These are phyloP conservation scores for Magallana nippona DNA, from an alignment of 2,888 invertebrate genomes.

Conservation along the genomic window DNA sequence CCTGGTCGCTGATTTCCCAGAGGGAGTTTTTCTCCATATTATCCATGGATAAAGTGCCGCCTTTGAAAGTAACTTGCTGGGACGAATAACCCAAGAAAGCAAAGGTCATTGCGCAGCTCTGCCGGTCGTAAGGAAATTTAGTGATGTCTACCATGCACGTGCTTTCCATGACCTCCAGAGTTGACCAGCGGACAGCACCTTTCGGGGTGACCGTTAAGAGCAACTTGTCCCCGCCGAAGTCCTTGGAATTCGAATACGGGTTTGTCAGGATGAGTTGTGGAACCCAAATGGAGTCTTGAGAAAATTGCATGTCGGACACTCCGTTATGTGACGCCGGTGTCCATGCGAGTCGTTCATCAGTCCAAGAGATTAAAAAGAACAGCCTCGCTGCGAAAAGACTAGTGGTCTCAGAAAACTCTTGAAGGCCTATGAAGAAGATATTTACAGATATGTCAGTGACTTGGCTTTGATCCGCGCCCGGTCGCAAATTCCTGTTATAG, in stretches of 20 bases:
- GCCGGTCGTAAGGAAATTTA: conserved; percentile 47
- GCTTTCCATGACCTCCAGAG: conserved; percentile 36
- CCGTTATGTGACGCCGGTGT: conserved; percentile 43
- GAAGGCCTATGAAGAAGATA: conserved; percentile 44
- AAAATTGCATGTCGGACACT: conserved; percentile 10
- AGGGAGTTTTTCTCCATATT: not conserved
- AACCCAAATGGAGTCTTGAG: conserved; percentile 42
- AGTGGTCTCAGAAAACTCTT: conserved; percentile 52
- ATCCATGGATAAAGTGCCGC: not conserved
- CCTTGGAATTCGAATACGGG: conserved; percentile 10
- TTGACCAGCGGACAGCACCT: conserved; percentile 37
- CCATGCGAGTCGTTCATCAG: conserved; percentile 50
- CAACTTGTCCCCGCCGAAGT: not conserved
- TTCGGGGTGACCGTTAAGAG: conserved; percentile 11
- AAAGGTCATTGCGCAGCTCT: conserved; percentile 40
- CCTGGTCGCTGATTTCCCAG: conserved; percentile 43
- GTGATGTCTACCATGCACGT: conserved; percentile 47
- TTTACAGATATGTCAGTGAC: conserved; percentile 39
- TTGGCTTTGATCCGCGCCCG: conserved; percentile 37
- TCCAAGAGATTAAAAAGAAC: conserved; percentile 45
- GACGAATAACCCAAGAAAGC: conserved; percentile 43
- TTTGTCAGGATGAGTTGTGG: conserved; percentile 45
- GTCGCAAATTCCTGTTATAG: conserved; percentile 45
- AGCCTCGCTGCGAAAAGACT: conserved; percentile 46
- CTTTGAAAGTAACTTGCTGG: conserved; percentile 31